phyloP scores from a whole-genome alignment of 2,888 invertebrate species.

The Drosophila yooni region DNA sequence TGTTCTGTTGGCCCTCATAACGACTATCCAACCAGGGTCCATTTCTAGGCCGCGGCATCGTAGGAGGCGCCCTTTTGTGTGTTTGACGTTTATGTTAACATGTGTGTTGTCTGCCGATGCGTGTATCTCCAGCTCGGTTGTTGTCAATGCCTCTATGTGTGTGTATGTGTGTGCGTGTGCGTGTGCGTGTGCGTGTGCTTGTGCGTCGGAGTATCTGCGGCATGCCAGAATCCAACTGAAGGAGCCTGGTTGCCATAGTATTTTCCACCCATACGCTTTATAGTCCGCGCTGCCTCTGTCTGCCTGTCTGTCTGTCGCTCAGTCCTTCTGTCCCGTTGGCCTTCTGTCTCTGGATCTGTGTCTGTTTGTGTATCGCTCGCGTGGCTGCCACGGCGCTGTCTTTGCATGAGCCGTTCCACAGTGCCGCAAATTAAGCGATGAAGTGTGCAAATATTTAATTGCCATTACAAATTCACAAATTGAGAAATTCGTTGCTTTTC shows the following conservation, averaged over 20 bases:
- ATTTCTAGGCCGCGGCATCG: slow-evolving; percentile 48
- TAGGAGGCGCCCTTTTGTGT: slow-evolving; percentile 69
- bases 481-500: background rate
- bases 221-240: slow-evolving; percentile 67
- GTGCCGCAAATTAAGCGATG: slow-evolving; percentile 43
- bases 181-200: slow-evolving; percentile 14
- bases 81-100: slow-evolving; percentile 81
- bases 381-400: slow-evolving; percentile 49
- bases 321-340: background rate
- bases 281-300: slow-evolving; percentile 31
- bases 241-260: slow-evolving; percentile 44
- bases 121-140: slow-evolving; percentile 52
- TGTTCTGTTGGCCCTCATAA: slow-evolving; percentile 29
- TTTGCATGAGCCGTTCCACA: slow-evolving; percentile 42
- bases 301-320: slow-evolving; percentile 7
- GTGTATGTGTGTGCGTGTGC: slow-evolving; percentile 15
- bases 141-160: slow-evolving; percentile 10
- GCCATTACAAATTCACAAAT: slow-evolving; percentile 12
- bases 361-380: slow-evolving; percentile 19
- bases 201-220: slow-evolving; percentile 70
- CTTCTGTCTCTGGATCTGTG: background rate
- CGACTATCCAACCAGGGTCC: slow-evolving; percentile 48
- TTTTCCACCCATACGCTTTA: slow-evolving; percentile 47
- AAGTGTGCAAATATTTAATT: slow-evolving; percentile 27
- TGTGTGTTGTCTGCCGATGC: slow-evolving; percentile 74